A percentile compares a stretch with the other conserved stretches of the same genome.
phyloP scores from a whole-genome alignment of 2,888 invertebrate species.

The Labia minor region DNA sequence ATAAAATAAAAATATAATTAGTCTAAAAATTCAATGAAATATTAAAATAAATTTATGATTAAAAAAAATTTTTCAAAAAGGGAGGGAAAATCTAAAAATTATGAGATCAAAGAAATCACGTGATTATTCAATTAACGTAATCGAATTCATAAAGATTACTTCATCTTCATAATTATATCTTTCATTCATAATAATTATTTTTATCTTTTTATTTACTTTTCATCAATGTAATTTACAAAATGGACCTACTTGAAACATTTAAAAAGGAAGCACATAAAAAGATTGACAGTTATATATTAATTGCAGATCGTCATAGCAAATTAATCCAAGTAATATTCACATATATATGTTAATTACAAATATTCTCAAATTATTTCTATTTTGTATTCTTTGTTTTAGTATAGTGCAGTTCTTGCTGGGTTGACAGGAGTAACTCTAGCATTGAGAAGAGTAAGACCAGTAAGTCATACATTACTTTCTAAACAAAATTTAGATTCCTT shows the following conservation, averaged over 20 bases:
- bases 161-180: not conserved
- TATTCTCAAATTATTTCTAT: not conserved
- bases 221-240: not conserved
- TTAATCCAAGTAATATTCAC: not conserved
- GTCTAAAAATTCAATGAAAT: no score
- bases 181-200: not conserved
- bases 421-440: not conserved
- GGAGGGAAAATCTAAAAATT: no score
- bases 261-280: not conserved
- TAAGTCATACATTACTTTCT: not conserved
- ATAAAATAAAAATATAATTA: no score
- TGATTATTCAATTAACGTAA: no score
- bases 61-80: no score
- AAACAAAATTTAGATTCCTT: no score
- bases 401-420: not conserved
- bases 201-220: not conserved
- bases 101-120: no score
- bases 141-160: not conserved
- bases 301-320: not conserved
- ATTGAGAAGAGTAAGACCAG: not conserved
- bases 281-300: slow-evolving; percentile 1
- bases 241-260: not conserved
- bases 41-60: no score
- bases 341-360: not conserved
- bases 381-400: not conserved